Evolutionary conservation across 1,140 invertebrate species (phyloP).

Genomic region (Drosophila parvula): DNA sequence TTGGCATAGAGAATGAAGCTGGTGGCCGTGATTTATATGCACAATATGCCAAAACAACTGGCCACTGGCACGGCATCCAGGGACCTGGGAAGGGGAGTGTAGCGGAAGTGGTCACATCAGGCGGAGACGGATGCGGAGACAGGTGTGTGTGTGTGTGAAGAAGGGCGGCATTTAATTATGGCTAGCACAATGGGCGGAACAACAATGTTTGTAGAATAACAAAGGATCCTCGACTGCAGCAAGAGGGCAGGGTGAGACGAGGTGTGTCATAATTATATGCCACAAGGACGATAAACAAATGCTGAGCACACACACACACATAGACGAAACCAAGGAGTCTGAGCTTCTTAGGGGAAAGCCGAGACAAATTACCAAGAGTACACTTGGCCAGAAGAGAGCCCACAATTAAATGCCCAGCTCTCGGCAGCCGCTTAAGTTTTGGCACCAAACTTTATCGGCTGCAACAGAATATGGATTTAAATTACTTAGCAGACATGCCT

Average conservation of each 20-base stretch:
- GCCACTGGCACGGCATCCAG: constrained; percentile 9
- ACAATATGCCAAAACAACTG: constrained; percentile 67
- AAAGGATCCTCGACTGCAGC: constrained; percentile 39
- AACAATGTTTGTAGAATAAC: constrained; percentile 71
- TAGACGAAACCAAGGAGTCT: constrained; percentile 7
- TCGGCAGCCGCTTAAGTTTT: constrained; percentile 67
- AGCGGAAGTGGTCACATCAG: constrained; percentile 24
- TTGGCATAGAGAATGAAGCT: constrained; percentile 45
- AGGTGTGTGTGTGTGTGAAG: background rate
- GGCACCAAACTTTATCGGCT: constrained; percentile 65
- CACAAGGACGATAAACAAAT: constrained; percentile 69
- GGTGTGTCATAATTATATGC: constrained; percentile 58
- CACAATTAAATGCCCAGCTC: constrained; percentile 71
- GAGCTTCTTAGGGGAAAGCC: constrained; percentile 52
- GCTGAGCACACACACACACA: constrained; percentile 16
- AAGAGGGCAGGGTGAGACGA: background rate
- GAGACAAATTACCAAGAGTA: constrained; percentile 75
- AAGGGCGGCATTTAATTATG: constrained; percentile 70
- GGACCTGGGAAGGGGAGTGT: background rate
- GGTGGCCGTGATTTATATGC: constrained; percentile 58
- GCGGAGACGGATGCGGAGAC: background rate
- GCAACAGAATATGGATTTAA: constrained; percentile 70
- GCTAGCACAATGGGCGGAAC: constrained; percentile 48
- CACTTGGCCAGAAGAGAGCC: constrained; percentile 43
- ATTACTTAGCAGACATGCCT: constrained; percentile 62